These are phyloP conservation scores for Cephalopachus bancanus DNA, from an alignment of 2,797 vertebrate genomes.

Conservation along the genomic window DNA sequence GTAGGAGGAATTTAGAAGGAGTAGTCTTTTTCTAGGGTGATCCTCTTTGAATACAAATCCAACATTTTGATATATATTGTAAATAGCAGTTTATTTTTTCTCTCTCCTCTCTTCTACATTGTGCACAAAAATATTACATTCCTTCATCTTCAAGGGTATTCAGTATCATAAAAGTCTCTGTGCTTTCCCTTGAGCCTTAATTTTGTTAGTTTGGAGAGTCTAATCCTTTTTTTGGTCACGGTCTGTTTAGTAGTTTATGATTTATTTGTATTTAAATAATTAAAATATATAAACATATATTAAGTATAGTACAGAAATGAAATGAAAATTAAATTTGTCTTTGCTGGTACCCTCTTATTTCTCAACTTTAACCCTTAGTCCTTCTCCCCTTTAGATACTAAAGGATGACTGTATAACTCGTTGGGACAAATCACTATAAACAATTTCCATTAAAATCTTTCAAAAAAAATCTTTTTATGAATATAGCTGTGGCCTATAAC, in stretches of 20 bases:
- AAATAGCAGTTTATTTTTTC: conserved; percentile 11
- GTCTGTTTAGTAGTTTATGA: conserved; percentile 18
- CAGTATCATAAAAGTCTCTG: not conserved
- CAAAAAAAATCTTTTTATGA: not conserved
- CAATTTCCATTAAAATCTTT: conserved; percentile 23
- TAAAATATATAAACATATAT: not conserved
- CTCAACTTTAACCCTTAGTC: not conserved
- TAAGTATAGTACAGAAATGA: not conserved
- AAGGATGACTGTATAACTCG: no score
- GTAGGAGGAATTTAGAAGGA: not conserved
- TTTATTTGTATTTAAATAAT: conserved; percentile 36
- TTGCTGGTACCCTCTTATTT: not conserved
- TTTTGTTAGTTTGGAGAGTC: conserved; percentile 4
- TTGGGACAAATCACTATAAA: not conserved
- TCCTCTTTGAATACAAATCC: conserved; percentile 13
- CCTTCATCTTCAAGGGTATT: not conserved
- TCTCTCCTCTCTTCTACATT: not conserved
- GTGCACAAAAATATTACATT: conserved; percentile 6
- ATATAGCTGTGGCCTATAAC: not conserved
- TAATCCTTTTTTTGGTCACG: not conserved
- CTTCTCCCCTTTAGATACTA: not conserved
- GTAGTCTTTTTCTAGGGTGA: conserved; percentile 1
- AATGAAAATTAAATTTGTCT: not conserved
- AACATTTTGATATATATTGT: not conserved
- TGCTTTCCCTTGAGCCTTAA: conserved; percentile 40